Conservation (phyloP, 2,797 vertebrate genomes). For the Pangasius mekongensis region DNA sequence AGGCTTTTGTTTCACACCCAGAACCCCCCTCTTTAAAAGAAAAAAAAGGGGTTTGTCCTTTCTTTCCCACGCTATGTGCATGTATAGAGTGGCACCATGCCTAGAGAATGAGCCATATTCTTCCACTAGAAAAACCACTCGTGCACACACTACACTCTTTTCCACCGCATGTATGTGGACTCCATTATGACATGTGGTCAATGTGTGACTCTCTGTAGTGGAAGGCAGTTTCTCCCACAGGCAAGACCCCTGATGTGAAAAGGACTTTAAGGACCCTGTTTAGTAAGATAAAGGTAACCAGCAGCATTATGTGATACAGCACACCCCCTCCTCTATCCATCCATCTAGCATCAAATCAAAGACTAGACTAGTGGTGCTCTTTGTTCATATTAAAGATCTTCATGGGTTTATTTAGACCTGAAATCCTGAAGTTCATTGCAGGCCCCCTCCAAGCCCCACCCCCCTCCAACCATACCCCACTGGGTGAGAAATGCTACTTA, state of each 20-base stretch:
- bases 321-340: neutral
- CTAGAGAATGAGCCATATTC: slow-evolving; percentile 14
- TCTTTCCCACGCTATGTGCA: slow-evolving; percentile 28
- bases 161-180: slow-evolving; percentile 34
- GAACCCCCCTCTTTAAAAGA: neutral
- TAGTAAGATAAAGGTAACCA: slow-evolving; percentile 85
- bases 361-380: slow-evolving; percentile 11
- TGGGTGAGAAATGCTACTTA: neutral
- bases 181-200: slow-evolving; percentile 42
- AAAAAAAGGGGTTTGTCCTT: neutral
- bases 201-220: slow-evolving; percentile 72
- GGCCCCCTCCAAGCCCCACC: neutral
- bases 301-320: slow-evolving; percentile 6
- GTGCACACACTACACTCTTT: slow-evolving; percentile 13
- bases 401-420: neutral
- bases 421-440: neutral
- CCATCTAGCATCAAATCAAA: neutral
- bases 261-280: slow-evolving; percentile 85
- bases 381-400: slow-evolving; percentile 6
- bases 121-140: neutral
- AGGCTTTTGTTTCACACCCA: neutral
- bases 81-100: slow-evolving; percentile 46
- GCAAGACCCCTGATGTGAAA: slow-evolving; percentile 85
- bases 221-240: slow-evolving; percentile 80
- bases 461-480: no score